Evolutionary conservation across 2,113 vertebrate genomes (phyloP).

Genomic region (Brienomyrus longianalis): DNA sequence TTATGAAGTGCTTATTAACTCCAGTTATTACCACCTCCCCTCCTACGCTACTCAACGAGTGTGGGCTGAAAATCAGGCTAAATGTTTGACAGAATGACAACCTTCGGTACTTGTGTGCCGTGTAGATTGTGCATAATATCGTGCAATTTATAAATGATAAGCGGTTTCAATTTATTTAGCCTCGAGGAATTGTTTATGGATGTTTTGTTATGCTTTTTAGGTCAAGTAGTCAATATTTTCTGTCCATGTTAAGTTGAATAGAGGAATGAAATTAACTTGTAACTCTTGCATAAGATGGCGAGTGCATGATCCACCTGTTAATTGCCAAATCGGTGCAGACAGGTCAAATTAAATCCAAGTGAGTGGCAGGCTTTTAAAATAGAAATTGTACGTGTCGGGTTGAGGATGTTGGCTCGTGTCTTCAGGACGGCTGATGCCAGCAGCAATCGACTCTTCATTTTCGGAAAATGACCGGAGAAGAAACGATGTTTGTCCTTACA

Average conservation of each 20-base stretch:
- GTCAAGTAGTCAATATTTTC: neutral
- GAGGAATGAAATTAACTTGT: neutral
- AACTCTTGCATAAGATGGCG: neutral
- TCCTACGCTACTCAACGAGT: neutral
- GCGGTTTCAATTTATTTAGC: neutral
- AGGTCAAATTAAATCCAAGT: neutral
- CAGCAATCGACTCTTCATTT: slow-evolving; percentile 4
- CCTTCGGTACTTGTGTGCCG: neutral
- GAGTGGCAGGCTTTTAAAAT: neutral
- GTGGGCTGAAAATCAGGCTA: neutral
- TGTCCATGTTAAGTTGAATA: neutral
- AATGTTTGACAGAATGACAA: slow-evolving; percentile 13
- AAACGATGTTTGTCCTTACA: neutral
- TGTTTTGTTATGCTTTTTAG: neutral
- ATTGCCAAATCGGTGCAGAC: neutral
- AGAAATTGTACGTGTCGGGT: neutral
- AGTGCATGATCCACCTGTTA: neutral
- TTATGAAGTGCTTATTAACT: slow-evolving; percentile 12
- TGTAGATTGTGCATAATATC: neutral
- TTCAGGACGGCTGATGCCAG: neutral
- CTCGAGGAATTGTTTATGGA: neutral
- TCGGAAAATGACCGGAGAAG: neutral
- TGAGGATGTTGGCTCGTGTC: neutral
- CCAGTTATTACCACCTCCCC: neutral
- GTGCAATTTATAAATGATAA: slow-evolving; percentile 1